Conservation (phyloP, 2,888 invertebrate species). For the Diaprepes abbreviatus region DNA sequence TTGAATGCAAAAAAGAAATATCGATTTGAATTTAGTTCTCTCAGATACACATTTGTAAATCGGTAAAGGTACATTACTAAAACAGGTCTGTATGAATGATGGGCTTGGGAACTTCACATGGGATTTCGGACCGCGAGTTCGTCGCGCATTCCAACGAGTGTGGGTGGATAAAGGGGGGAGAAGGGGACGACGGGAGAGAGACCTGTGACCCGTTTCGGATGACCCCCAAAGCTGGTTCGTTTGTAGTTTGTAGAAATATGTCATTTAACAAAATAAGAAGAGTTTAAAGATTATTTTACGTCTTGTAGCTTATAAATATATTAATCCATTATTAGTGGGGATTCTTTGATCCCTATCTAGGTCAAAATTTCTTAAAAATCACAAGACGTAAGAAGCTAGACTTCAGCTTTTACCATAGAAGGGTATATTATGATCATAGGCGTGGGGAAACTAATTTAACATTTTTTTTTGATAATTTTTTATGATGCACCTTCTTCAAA, state of each 20-base stretch:
- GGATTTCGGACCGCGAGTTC: constrained; percentile 38
- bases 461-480: too few species aligned
- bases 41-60: constrained; percentile 32
- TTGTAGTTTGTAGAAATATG: constrained; percentile 1
- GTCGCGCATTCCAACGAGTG: constrained; percentile 42
- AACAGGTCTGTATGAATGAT: constrained; percentile 48
- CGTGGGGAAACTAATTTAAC: too few species aligned
- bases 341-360: too few species aligned
- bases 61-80: constrained; percentile 33
- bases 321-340: too few species aligned
- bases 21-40: constrained; percentile 16
- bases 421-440: too few species aligned
- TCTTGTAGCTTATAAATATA: too few species aligned
- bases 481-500: too few species aligned
- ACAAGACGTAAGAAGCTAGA: too few species aligned
- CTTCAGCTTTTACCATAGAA: too few species aligned
- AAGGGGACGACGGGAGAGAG: constrained; percentile 2
- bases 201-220: constrained; percentile 39
- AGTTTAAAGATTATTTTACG: too few species aligned
- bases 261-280: constrained; percentile 4
- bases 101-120: constrained; percentile 47
- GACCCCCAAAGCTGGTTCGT: constrained; percentile 32
- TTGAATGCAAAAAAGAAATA: background rate
- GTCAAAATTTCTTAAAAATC: too few species aligned
- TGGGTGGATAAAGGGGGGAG: constrained; percentile 30